phyloP scores from a whole-genome alignment of 2,797 vertebrate genomes.

The Lacerta viridis region DNA sequence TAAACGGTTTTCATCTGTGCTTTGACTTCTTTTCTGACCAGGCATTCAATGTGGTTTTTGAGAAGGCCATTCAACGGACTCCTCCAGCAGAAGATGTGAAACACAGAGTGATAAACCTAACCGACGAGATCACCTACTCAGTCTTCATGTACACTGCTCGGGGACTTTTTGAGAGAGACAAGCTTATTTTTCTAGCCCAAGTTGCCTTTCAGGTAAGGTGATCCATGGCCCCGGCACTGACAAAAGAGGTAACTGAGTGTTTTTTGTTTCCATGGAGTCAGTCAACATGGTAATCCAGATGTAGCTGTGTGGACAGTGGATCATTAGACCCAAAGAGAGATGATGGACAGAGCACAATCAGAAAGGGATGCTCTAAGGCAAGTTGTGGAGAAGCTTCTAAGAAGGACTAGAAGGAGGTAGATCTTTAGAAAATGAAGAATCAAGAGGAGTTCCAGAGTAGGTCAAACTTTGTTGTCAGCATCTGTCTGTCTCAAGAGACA shows the following conservation, averaged over 20 bases:
- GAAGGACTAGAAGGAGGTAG: background rate
- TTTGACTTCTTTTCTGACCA: slow-evolving; percentile 44
- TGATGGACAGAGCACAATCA: background rate
- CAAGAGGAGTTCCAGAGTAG: background rate
- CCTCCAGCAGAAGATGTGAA: slow-evolving; percentile 54
- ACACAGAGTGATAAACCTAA: slow-evolving; percentile 78
- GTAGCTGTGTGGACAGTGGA: background rate
- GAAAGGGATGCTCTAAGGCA: background rate
- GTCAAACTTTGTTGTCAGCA: too few relatives aligned
- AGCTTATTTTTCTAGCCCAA: slow-evolving; percentile 84
- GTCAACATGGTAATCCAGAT: background rate
- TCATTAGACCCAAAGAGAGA: background rate
- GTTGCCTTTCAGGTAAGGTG: slow-evolving; percentile 79
- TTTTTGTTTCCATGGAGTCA: background rate
- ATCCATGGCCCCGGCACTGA: background rate
- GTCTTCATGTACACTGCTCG: slow-evolving; percentile 77
- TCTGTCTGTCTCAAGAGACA: too few relatives aligned
- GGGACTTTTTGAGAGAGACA: slow-evolving; percentile 83
- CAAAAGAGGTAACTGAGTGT: background rate
- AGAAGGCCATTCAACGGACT: slow-evolving; percentile 77
- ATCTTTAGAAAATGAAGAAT: background rate
- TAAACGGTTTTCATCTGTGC: background rate
- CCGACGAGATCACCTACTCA: slow-evolving; percentile 80
- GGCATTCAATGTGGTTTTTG: slow-evolving; percentile 81
- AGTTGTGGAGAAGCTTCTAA: background rate